Base-by-base conservation (phyloP, 2,113 vertebrate species). In the Blennius ocellaris region DNA sequence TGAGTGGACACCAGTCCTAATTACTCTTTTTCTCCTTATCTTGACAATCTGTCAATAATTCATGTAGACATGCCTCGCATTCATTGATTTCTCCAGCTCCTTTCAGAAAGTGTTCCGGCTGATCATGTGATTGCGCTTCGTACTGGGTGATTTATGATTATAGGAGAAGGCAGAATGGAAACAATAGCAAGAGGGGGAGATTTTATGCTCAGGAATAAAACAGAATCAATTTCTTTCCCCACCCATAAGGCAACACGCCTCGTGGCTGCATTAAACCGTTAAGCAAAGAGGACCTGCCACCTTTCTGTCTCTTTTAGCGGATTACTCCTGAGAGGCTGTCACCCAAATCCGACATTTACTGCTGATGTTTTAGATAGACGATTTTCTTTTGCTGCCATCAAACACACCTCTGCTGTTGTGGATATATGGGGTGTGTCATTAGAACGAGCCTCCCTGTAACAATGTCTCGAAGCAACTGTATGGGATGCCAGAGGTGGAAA, bases 241-340 rank as follows among this genome's bases (percentile, higher is more conserved):
- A 51, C 16, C 11, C 21, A 7, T 11, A 51, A 21, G 3, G 9
- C 21, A 51, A 51, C 49, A 51, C 0, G 64, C 64, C 21, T 45
- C 37, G 21, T 6, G 10, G 50, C 63, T 66, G 50, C 50, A 67
- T 54, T 67, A 67, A 67, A 55, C 64, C n/a, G 1, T 57, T 57
- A 38, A 30, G 36, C 44, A 11, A 57, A 15, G 65, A 68, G 43
- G 53, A 56, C 52, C 65, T 68, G 41, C 30, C 52, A 55, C 52
- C 43, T 57, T 56, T 56, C 65, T 68, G 36, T 56, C 54, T 57
- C 49, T 49, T 69, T 41, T 38, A 45, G 40, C 3, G 2, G 53
- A 69, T 69, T 69, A 57, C 66, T 57, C 66, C 45, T 0, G 44
- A 58, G 51, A 55, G 43, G 52, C 52, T 68, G 65, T 48, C 15